Evolutionary conservation across 1,140 invertebrate genomes (phyloP), one percentile per base, ranked within the genome.

Genomic region (Drosophila pachea): DNA sequence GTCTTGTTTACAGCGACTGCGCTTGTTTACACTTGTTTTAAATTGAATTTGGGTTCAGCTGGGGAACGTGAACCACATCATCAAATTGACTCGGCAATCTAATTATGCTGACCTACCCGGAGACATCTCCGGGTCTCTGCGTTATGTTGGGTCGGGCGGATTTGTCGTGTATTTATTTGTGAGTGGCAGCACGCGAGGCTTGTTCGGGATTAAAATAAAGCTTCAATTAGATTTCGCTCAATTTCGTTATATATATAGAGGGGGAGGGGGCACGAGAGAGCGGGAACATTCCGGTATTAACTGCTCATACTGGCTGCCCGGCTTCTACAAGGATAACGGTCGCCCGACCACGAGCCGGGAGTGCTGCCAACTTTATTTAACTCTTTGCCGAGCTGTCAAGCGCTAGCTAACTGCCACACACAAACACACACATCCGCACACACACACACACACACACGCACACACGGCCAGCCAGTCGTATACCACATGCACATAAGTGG

Each of bases 371-470:
- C 79, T 83, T 84, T 83, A 83, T 83, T 83, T 83, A 83, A 84
- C 79, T 83, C 79, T 83, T 83, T 83, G 79, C 79, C 76, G 79
- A 83, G 76, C 79, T 84, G 79, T 84, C 79, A 84, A 83, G 79
- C 79, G 76, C 65, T 79, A 79, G 76, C 79, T 84, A 84, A 84
- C 79, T 78, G 79, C 76, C 61, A 61, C 62, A 69, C 54, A 64
- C 62, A 22, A 59, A 32, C 42, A 54, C 58, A 54, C 66, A 48
- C 14, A 47, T 12, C 42, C 29, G 14, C 47, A 33, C 38, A 48
- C 50, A 69, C 68, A 67, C 53, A 68, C 58, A 62, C n/a, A 56
- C 40, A 68, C 32, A 38, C 14, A 35, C 9, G n/a, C n/a, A n/a
- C n/a, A n/a, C n/a, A n/a, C n/a, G n/a, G n/a, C n/a, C n/a, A n/a